Percentiles rank a stretch among this genome's conserved stretches.
phyloP scores from a whole-genome alignment of 2,797 vertebrate genomes.

The Helicolenus hilgendorfi region DNA sequence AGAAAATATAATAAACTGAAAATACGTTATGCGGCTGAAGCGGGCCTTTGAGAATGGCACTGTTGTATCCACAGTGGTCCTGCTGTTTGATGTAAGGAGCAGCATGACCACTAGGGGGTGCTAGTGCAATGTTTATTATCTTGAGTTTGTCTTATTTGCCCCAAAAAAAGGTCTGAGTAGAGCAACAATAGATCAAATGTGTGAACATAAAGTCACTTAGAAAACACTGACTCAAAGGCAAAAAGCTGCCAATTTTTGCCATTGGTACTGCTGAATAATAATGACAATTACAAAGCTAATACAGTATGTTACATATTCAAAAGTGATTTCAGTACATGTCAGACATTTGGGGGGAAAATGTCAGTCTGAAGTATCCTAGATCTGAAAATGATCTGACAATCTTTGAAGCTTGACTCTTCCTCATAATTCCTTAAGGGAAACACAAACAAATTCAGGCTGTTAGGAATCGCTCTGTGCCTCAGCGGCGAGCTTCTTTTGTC shows the following conservation, averaged over 20 bases:
- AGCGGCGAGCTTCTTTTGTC: neutral
- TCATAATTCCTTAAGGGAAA: neutral
- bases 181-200: neutral
- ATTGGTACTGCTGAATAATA: neutral
- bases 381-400: neutral
- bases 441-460: slow-evolving; percentile 12
- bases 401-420: neutral
- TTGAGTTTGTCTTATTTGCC: neutral
- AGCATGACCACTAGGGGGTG: slow-evolving; percentile 24
- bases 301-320: neutral
- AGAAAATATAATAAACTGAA: neutral
- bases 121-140: neutral
- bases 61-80: neutral
- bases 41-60: neutral
- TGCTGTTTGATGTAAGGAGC: neutral
- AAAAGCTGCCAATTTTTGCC: neutral
- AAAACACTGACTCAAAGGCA: neutral
- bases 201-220: neutral
- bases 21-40: neutral
- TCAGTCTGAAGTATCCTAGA: neutral
- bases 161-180: neutral
- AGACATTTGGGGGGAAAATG: neutral
- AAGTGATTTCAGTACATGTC: neutral
- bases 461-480: neutral
- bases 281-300: neutral